Conservation (phyloP, 2,888 invertebrate genomes). For the Pristionchus japonicus region DNA sequence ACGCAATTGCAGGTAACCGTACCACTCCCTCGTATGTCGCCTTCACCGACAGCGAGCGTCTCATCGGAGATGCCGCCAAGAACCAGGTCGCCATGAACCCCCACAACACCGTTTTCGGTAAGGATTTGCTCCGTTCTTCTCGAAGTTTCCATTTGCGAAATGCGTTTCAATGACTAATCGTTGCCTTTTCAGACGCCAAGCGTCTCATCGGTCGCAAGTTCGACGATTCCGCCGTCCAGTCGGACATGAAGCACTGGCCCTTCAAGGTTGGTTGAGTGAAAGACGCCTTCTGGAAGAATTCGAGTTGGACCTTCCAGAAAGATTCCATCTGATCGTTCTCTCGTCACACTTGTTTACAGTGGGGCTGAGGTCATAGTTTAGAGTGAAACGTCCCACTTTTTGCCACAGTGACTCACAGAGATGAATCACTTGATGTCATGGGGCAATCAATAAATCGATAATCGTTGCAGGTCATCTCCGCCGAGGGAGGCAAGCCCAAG, state of each 20-base stretch:
- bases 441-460: no score
- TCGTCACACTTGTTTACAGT: no score
- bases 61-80: constrained; percentile 78
- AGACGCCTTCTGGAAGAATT: no score
- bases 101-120: constrained; percentile 78
- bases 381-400: no score
- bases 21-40: constrained; percentile 79
- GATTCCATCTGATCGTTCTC: no score
- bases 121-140: background rate
- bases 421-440: no score
- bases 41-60: constrained; percentile 78
- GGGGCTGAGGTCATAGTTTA: no score
- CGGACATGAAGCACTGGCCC: constrained; percentile 76
- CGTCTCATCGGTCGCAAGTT: constrained; percentile 78
- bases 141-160: background rate
- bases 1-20: constrained; percentile 74
- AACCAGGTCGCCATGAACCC: constrained; percentile 79
- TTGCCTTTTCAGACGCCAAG: constrained; percentile 69
- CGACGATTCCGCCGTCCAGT: constrained; percentile 76
- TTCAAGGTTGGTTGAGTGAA: no score
- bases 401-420: no score
- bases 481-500: constrained; percentile 77
- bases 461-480: constrained; percentile 58
- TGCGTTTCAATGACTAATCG: no score
- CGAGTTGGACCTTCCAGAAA: no score